Conservation (phyloP, 2,888 invertebrate genomes). For the Cerastis leucographa region DNA sequence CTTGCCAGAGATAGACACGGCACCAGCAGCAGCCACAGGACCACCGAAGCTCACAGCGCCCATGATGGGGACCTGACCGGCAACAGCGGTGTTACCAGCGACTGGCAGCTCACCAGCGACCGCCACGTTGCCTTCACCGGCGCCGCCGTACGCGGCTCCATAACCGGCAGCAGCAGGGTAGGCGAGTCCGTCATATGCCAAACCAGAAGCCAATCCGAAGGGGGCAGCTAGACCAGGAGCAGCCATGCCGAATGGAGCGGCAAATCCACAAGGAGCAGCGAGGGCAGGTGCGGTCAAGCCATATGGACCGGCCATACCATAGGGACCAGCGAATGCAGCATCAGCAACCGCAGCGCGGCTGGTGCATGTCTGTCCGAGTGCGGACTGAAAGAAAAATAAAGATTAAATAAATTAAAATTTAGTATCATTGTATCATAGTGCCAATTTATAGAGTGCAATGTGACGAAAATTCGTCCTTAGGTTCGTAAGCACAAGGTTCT, state of each 20-base stretch:
- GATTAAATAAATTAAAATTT: not conserved
- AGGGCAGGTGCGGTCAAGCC: not conserved
- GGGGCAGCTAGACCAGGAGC: not conserved
- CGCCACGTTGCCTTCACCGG: slow-evolving; percentile 69
- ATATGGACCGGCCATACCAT: not conserved
- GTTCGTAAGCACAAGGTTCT: no score
- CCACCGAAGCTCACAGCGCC: not conserved
- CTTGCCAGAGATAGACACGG: not conserved
- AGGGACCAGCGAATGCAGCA: slow-evolving; percentile 2
- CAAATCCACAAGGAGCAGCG: not conserved
- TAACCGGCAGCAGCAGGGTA: not conserved
- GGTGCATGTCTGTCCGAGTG: not conserved
- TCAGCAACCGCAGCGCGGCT: not conserved
- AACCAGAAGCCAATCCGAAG: slow-evolving; percentile 7
- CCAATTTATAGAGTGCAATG: no score
- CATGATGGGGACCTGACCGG: slow-evolving; percentile 8
- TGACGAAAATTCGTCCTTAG: no score
- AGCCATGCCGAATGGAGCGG: not conserved
- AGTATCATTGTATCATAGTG: no score
- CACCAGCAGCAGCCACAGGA: not conserved
- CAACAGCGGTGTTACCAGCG: slow-evolving; percentile 52
- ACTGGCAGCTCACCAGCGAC: slow-evolving; percentile 62
- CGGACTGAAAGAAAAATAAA: not conserved
- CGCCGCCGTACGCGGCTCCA: not conserved
- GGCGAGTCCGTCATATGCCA: slow-evolving; percentile 9